phyloP scores from a whole-genome alignment of 2,888 invertebrate species.

The Noctua comes region DNA sequence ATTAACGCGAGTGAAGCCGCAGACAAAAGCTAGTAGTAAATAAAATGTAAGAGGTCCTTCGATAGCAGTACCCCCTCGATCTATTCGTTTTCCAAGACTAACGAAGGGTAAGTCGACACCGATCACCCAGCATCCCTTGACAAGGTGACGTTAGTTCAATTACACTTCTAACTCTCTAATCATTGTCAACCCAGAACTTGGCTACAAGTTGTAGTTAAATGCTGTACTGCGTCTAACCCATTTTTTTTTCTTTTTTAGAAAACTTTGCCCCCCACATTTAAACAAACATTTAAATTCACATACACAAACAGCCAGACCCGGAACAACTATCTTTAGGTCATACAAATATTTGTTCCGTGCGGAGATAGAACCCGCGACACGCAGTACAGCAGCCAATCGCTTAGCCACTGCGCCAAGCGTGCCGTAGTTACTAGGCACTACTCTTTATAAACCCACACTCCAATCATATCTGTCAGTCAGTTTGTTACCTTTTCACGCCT shows the following conservation, averaged over 20 bases:
- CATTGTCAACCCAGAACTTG: neutral
- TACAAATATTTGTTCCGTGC: too few species aligned
- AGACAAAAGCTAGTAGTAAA: too few species aligned
- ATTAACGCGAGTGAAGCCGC: too few species aligned
- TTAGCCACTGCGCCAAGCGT: too few species aligned
- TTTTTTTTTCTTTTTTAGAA: too few species aligned
- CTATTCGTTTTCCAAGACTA: neutral
- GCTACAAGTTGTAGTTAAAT: neutral
- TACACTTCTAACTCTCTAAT: constrained; percentile 1
- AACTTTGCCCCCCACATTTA: too few species aligned
- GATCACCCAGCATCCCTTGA: neutral
- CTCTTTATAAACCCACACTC: neutral
- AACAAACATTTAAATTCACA: too few species aligned
- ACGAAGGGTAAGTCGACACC: neutral
- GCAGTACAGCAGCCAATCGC: too few species aligned
- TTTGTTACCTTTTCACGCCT: neutral
- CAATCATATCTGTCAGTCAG: neutral
- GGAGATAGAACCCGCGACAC: too few species aligned
- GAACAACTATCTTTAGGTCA: too few species aligned
- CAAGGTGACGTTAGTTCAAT: constrained; percentile 1
- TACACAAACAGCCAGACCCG: too few species aligned
- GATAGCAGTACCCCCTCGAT: neutral
- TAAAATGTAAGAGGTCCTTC: too few species aligned
- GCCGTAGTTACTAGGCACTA: neutral
- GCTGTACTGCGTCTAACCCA: neutral